Percentiles rank a stretch among this genome's conserved stretches.
phyloP scores from a whole-genome alignment of 1,140 invertebrate species.

The Leguminivora glycinivorella region DNA sequence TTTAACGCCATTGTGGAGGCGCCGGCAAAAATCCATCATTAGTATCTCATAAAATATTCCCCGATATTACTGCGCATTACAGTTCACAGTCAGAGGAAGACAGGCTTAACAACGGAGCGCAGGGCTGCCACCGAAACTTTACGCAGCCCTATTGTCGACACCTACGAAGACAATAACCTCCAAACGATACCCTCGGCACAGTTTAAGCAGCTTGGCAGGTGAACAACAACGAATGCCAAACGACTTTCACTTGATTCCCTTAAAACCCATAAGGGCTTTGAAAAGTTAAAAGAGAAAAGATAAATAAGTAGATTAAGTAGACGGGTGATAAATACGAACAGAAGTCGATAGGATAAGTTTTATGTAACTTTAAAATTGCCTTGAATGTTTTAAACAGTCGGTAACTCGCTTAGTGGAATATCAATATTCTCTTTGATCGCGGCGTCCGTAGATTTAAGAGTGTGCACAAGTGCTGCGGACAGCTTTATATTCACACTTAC shows the following conservation, averaged over 20 bases:
- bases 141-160: slow-evolving; percentile 26
- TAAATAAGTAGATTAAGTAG: not conserved
- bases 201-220: slow-evolving; percentile 33
- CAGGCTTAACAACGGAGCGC: slow-evolving; percentile 29
- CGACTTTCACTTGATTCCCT: slow-evolving; percentile 35
- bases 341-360: slow-evolving; percentile 6
- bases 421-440: slow-evolving; percentile 27
- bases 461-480: slow-evolving; percentile 12
- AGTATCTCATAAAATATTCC: slow-evolving; percentile 39
- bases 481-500: slow-evolving; percentile 11
- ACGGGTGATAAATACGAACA: slow-evolving; percentile 7
- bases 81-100: slow-evolving; percentile 24
- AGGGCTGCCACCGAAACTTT: slow-evolving; percentile 33
- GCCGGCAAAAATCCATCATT: slow-evolving; percentile 37
- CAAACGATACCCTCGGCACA: slow-evolving; percentile 36
- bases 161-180: slow-evolving; percentile 38
- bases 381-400: slow-evolving; percentile 22
- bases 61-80: slow-evolving; percentile 20
- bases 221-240: slow-evolving; percentile 31
- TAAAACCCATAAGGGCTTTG: slow-evolving; percentile 29
- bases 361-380: slow-evolving; percentile 24
- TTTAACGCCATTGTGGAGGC: slow-evolving; percentile 26
- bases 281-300: slow-evolving; percentile 22
- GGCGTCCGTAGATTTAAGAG: slow-evolving; percentile 12
- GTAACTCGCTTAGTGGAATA: slow-evolving; percentile 28